Conservation (phyloP, 2,888 invertebrate genomes). For the Yponomeuta plumbellus region DNA sequence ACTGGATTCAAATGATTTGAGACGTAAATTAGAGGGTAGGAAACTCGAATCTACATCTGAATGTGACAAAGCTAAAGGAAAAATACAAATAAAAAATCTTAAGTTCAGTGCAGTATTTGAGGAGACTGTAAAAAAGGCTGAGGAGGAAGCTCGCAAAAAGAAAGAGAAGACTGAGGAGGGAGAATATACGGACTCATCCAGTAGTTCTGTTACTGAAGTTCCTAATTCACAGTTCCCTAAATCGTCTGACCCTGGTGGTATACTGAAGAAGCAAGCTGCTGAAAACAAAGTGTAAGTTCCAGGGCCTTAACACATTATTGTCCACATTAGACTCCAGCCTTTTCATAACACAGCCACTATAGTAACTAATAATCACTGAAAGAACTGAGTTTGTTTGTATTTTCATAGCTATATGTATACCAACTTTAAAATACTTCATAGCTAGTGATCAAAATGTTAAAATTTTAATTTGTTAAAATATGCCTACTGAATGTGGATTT, state of each 20-base stretch:
- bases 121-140: constrained; percentile 79
- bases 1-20: constrained; percentile 34
- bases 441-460: no score
- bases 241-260: constrained; percentile 65
- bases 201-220: constrained; percentile 53
- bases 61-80: constrained; percentile 64
- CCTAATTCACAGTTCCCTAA: constrained; percentile 63
- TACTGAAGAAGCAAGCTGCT: constrained; percentile 60
- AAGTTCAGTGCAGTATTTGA: constrained; percentile 82
- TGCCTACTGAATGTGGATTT: no score
- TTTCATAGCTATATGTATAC: no score
- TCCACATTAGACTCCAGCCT: neutral
- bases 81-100: constrained; percentile 82
- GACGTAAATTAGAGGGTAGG: constrained; percentile 46
- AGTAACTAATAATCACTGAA: no score
- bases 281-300: constrained; percentile 69
- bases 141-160: constrained; percentile 78
- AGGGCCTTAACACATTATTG: neutral
- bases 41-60: constrained; percentile 39
- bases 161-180: constrained; percentile 80
- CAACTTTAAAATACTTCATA: no score
- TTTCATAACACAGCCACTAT: no score
- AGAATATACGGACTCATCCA: constrained; percentile 73
- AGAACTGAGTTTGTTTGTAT: no score
- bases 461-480: no score